Percentiles rank a stretch among this genome's conserved stretches.
phyloP scores from a whole-genome alignment of 2,797 vertebrate species.

The Sebastes goodei region DNA sequence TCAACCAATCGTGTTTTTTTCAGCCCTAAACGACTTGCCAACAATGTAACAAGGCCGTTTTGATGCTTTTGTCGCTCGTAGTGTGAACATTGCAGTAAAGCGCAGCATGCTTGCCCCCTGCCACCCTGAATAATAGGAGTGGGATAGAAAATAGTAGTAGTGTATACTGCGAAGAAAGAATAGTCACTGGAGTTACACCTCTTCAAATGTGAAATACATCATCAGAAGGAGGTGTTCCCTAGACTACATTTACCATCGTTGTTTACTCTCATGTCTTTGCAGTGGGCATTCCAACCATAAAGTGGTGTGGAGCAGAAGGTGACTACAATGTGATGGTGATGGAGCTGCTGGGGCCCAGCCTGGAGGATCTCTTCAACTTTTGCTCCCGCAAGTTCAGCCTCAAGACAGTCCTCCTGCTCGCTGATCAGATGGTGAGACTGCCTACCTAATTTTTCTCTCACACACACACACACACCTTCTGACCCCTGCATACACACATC shows the following conservation, averaged over 20 bases:
- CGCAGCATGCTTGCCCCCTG: not conserved
- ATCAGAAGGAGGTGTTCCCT: not conserved
- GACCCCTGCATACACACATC: not conserved
- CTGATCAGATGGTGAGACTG: constrained; percentile 92
- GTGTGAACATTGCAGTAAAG: too few relatives aligned
- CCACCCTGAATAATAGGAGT: not conserved
- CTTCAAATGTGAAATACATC: not conserved
- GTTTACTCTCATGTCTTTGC: constrained; percentile 4
- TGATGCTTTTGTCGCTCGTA: too few relatives aligned
- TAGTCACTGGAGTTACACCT: not conserved
- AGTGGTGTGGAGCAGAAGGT: constrained; percentile 86
- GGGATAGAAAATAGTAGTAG: not conserved
- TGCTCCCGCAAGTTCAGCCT: constrained; percentile 97
- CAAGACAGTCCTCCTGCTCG: constrained; percentile 93
- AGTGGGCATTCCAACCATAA: constrained; percentile 85
- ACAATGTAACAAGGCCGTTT: too few relatives aligned
- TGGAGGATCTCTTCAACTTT: constrained; percentile 96
- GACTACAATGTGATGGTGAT: constrained; percentile 87
- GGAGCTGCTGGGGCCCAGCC: constrained; percentile 82
- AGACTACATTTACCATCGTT: not conserved
- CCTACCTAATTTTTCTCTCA: not conserved
- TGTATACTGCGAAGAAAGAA: not conserved
- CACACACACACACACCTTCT: not conserved
- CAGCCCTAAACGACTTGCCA: too few relatives aligned
- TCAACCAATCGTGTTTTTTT: too few relatives aligned